A percentile compares a stretch with the other conserved stretches of the same genome.
phyloP scores from a whole-genome alignment of 1,140 invertebrate species.

The Chelonus insularis region DNA sequence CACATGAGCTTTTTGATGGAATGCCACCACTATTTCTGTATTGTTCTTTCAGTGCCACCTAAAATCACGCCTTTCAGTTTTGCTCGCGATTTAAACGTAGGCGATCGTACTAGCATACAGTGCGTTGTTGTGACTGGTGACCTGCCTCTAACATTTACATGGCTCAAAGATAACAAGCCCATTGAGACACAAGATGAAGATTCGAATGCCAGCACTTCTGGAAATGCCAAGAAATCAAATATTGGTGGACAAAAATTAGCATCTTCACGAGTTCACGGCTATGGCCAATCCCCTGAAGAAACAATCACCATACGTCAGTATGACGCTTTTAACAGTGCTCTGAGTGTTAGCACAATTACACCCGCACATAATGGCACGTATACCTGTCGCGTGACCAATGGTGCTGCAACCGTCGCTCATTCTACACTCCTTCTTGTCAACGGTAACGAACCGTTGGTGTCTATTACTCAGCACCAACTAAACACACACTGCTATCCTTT shows the following conservation, averaged over 20 bases:
- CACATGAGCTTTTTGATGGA: constrained; percentile 29
- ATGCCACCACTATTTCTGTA: constrained; percentile 37
- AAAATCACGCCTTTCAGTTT: constrained; percentile 69
- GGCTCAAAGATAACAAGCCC: constrained; percentile 70
- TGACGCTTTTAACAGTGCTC: constrained; percentile 67
- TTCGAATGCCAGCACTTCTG: constrained; percentile 19
- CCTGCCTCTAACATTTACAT: constrained; percentile 69
- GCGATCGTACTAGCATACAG: constrained; percentile 68
- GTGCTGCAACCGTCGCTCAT: constrained; percentile 64
- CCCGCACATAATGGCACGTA: constrained; percentile 72
- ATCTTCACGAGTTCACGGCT: constrained; percentile 12
- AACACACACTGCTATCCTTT: no score
- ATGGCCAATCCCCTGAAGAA: constrained; percentile 45
- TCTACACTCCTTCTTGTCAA: constrained; percentile 67
- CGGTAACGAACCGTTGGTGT: constrained; percentile 61
- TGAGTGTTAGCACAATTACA: constrained; percentile 67
- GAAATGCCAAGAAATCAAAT: background rate
- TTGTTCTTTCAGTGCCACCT: constrained; percentile 66
- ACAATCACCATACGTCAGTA: constrained; percentile 66
- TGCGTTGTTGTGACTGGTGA: constrained; percentile 70
- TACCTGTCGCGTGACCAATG: constrained; percentile 69
- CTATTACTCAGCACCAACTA: constrained; percentile 4
- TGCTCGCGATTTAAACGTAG: constrained; percentile 65
- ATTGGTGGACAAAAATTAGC: constrained; percentile 34
- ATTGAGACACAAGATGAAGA: constrained; percentile 44